Conservation (phyloP, 1,140 invertebrate species). For the Macrobrachium nipponense region DNA sequence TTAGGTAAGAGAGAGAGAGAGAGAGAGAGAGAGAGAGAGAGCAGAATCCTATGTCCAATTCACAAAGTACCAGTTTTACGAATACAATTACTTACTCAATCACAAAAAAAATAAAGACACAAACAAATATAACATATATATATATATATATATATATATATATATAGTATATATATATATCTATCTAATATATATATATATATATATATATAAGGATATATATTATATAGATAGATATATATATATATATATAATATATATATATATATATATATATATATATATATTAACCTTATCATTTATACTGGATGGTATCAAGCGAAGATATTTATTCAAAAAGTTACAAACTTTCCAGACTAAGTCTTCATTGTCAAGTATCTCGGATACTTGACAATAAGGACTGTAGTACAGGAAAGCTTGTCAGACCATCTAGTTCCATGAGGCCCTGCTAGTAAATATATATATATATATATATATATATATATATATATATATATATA, state of each 20-base stretch:
- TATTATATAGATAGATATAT: conserved; percentile 37
- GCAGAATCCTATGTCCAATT: too few species aligned
- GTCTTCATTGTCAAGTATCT: too few species aligned
- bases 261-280: conserved; percentile 19
- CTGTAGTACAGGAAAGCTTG: too few species aligned
- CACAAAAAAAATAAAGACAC: not conserved
- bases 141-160: conserved; percentile 21
- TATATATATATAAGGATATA: not conserved
- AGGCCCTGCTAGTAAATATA: not conserved
- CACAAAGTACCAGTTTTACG: too few species aligned
- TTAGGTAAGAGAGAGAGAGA: not conserved
- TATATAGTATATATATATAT: not conserved
- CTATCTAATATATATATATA: not conserved
- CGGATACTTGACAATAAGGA: too few species aligned
- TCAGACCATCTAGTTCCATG: too few species aligned
- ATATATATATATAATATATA: conserved; percentile 36
- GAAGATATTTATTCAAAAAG: too few species aligned
- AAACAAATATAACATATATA: conserved; percentile 4
- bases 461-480: not conserved
- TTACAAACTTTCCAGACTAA: too few species aligned
- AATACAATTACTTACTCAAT: too few species aligned
- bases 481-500: not conserved
- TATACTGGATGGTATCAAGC: too few species aligned
- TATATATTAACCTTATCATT: too few species aligned
- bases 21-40: not conserved